phyloP scores from a whole-genome alignment of 2,888 invertebrate genomes.

The Steinernema carpocapsae region DNA sequence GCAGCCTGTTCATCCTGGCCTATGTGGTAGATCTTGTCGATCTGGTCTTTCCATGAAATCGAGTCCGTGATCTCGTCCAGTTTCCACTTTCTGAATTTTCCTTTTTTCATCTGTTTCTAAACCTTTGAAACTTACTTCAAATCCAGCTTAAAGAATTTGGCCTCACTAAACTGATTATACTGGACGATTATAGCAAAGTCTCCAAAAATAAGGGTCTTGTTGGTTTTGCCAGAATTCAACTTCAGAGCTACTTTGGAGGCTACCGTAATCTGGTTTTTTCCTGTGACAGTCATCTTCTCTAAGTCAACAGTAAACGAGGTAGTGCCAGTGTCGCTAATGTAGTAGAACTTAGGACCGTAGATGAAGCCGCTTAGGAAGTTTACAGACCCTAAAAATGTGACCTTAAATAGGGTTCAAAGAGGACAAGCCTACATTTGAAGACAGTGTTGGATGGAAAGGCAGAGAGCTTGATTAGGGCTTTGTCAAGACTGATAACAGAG shows the following conservation, averaged over 20 bases:
- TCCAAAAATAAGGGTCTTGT: neutral
- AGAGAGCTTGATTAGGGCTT: neutral
- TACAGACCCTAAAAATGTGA: conserved; percentile 4
- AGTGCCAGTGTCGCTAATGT: neutral
- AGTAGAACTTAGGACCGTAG: neutral
- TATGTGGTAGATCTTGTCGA: neutral
- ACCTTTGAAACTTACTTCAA: no score
- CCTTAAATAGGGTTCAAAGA: no score
- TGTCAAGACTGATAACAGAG: neutral
- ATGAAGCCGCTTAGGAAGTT: conserved; percentile 4
- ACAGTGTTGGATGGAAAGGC: neutral
- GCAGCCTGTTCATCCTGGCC: neutral
- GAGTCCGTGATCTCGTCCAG: neutral
- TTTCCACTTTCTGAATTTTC: neutral
- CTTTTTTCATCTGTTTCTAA: no score
- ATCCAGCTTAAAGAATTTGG: no score
- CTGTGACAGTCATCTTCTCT: neutral
- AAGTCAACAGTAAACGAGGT: neutral
- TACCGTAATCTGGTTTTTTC: neutral
- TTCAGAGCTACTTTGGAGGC: neutral
- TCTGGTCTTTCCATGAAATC: neutral
- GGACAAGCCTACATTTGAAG: neutral
- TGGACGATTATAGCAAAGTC: neutral
- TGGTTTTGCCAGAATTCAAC: neutral
- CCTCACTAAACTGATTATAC: conserved; percentile 4